A percentile compares a stretch with the other conserved stretches of the same genome.
Conservation (phyloP, 1,140 invertebrate genomes). For the Brachionus asplanchnoidis region DNA sequence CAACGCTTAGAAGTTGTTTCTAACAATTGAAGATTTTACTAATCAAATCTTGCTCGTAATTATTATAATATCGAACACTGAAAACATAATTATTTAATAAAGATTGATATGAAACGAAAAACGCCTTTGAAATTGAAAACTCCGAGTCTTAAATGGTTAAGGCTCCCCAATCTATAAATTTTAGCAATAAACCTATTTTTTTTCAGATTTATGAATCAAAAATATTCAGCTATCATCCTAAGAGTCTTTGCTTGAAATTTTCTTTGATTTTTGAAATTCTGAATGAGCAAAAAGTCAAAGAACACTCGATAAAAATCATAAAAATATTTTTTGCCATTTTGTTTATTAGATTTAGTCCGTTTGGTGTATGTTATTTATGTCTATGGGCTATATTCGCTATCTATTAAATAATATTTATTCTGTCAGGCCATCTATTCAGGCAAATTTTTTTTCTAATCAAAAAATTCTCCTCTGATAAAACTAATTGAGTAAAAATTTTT, state of each 20-base stretch:
- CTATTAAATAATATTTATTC: neutral
- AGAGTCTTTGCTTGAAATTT: too few relatives aligned
- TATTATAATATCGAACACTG: neutral
- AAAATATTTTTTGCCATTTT: too few relatives aligned
- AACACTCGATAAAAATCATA: too few relatives aligned
- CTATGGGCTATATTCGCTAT: neutral
- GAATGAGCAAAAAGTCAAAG: too few relatives aligned
- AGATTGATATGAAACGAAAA: conserved; percentile 10
- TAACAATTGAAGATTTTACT: neutral
- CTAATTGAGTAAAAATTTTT: neutral
- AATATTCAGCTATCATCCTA: too few relatives aligned
- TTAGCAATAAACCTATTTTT: too few relatives aligned
- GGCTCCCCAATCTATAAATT: too few relatives aligned
- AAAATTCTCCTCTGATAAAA: neutral
- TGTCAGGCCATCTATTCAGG: neutral
- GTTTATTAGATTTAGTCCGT: too few relatives aligned
- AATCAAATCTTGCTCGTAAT: neutral
- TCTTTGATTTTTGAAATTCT: too few relatives aligned
- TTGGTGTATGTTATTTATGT: too few relatives aligned
- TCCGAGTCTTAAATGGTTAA: neutral
- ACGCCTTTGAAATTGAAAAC: neutral
- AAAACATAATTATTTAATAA: conserved; percentile 24
- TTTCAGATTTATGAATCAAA: too few relatives aligned
- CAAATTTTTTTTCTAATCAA: neutral
- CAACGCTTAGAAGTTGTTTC: neutral